Conservation (phyloP, 1,140 invertebrate genomes). For the Protaetia brevitarsis region DNA sequence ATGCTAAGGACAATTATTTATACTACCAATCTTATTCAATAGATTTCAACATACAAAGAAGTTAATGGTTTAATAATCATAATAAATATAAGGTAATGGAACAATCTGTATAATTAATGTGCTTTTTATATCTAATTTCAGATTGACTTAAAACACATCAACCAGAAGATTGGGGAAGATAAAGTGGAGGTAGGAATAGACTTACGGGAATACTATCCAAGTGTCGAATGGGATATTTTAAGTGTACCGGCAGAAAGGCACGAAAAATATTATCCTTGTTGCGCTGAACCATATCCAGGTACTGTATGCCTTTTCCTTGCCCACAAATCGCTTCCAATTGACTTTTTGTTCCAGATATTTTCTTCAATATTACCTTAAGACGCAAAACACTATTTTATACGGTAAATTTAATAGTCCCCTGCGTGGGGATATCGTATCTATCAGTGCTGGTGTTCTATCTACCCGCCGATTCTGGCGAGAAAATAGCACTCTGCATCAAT, state of each 20-base stretch:
- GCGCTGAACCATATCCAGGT: conserved; percentile 83
- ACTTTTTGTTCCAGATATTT: conserved; percentile 77
- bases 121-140: conserved; percentile 47
- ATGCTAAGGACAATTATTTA: too few species aligned
- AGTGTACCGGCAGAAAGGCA: conserved; percentile 87
- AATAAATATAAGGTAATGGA: too few species aligned
- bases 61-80: too few species aligned
- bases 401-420: conserved; percentile 92
- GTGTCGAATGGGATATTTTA: conserved; percentile 97
- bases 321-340: too few species aligned
- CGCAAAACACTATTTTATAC: conserved; percentile 95
- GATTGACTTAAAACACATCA: conserved; percentile 90
- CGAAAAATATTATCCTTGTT: conserved; percentile 87
- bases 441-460: conserved; percentile 95
- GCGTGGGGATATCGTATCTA: conserved; percentile 88
- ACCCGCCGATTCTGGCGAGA: conserved; percentile 97
- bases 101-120: conserved; percentile 19
- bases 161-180: conserved; percentile 74
- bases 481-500: conserved; percentile 97
- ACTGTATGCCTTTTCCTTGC: too few species aligned
- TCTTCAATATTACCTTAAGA: conserved; percentile 95
- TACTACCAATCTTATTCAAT: too few species aligned
- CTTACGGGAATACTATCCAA: conserved; percentile 90
- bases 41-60: too few species aligned
- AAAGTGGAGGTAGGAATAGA: conserved; percentile 87